Evolutionary conservation across 1,140 invertebrate genomes (phyloP), one percentile per base, ranked within the genome.

Genomic region (Glossosoma conforme): DNA sequence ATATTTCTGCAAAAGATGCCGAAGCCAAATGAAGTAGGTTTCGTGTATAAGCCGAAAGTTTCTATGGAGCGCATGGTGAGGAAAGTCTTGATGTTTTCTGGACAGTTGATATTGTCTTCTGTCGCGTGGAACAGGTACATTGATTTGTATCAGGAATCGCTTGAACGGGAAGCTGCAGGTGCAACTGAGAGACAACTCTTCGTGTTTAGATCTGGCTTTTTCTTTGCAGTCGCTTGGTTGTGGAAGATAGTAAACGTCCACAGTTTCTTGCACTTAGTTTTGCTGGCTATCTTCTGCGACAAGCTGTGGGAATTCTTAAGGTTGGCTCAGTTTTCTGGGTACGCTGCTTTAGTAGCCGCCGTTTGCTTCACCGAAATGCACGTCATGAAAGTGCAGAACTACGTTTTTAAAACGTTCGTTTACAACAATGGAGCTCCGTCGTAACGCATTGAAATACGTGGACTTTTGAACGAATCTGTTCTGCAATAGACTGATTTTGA

Each of bases 221-320:
- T 90, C 58, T 89, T 87, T 69, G 67, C 79, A 4, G 75, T 90
- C 0, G 78, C 85, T 1, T 84, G 80, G 62, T 62, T 86, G 32
- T 93, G 89, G 89, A 78, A 87, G 49, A 66, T 90, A 0, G 75
- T 86, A 1, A 90, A 91, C 63, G 84, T 87, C 0, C 89, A 91
- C 62, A 85, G 85, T 20, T 72, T 89, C 46, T 66, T 88, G 13
- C 87, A 92, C 66, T 77, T 84, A 47, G 62, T 91, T 10, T 75
- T 90, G 4, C 65, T 91, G 19, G 80, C 85, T 18, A 83, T 92
- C 50, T 89, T 90, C 65, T 80, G 87, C 61, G 87, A 91, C 77
- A 86, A 85, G 60, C 67, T 85, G 2, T 86, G 84, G 82, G 77
- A 82, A 28, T 86, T 86, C 53, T 62, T 87, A n/a, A 75, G 76